phyloP scores from a whole-genome alignment of 1,140 invertebrate genomes.

The Psix sp. region DNA sequence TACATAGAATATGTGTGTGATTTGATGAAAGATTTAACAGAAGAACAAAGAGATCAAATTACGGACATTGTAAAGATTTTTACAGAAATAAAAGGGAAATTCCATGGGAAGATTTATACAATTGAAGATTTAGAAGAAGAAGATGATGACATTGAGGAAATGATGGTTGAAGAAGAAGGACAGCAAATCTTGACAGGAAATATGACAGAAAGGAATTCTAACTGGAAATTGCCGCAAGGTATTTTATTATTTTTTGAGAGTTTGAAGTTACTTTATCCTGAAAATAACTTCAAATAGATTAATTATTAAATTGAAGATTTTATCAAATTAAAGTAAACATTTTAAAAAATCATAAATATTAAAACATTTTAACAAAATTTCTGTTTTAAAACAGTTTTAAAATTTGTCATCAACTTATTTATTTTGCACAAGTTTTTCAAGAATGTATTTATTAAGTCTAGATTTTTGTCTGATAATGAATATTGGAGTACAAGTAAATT shows the following conservation, averaged over 20 bases:
- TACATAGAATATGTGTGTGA: conserved; percentile 65
- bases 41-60: conserved; percentile 51
- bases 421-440: too few relatives aligned
- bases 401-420: too few relatives aligned
- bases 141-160: conserved; percentile 21
- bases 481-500: too few relatives aligned
- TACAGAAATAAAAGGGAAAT: conserved; percentile 11
- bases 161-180: background rate
- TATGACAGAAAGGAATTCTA: conserved; percentile 10
- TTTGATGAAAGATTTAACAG: conserved; percentile 52
- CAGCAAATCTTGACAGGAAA: conserved; percentile 1
- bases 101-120: conserved; percentile 59
- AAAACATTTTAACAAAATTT: too few relatives aligned
- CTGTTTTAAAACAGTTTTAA: too few relatives aligned
- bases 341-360: too few relatives aligned
- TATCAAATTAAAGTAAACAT: too few relatives aligned
- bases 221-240: conserved; percentile 24
- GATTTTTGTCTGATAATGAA: too few relatives aligned
- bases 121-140: conserved; percentile 63
- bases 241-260: too few relatives aligned
- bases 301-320: too few relatives aligned
- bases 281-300: background rate
- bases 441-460: too few relatives aligned
- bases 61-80: conserved; percentile 64
- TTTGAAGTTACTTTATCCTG: background rate